phyloP scores from a whole-genome alignment of 2,113 vertebrate genomes.

The Pyrgilauda ruficollis region DNA sequence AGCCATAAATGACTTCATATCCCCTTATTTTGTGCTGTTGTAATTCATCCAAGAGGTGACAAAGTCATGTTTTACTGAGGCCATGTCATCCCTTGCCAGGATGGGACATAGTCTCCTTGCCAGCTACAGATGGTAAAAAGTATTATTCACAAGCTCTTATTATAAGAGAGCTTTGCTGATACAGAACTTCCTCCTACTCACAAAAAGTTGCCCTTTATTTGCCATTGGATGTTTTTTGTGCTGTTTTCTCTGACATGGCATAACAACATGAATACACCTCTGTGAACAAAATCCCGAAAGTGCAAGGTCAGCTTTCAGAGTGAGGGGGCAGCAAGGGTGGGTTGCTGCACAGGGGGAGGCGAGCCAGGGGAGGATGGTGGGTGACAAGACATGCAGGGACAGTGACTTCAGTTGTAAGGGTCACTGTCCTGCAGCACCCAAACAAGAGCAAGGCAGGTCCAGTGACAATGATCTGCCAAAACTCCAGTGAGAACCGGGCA shows the following conservation, averaged over 20 bases:
- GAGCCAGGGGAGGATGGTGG: not conserved
- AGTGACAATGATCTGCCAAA: not conserved
- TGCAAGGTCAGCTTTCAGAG: not conserved
- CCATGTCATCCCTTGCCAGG: constrained; percentile 7
- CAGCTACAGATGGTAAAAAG: constrained; percentile 11
- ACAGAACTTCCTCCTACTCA: not conserved
- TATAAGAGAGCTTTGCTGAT: not conserved
- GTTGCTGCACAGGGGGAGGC: fast-evolving
- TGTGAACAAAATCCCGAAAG: not conserved
- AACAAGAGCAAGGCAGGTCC: not conserved
- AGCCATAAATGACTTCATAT: constrained; percentile 47
- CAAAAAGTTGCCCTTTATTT: not conserved
- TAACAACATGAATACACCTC: not conserved
- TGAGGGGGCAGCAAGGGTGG: not conserved
- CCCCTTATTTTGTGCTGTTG: constrained; percentile 20
- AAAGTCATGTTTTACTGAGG: constrained; percentile 36
- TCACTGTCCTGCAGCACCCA: not conserved
- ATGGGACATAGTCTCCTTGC: constrained; percentile 23
- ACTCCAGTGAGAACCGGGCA: not conserved
- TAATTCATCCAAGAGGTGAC: constrained; percentile 46
- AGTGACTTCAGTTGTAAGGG: not conserved
- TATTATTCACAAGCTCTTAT: constrained; percentile 16
- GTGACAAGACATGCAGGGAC: not conserved
- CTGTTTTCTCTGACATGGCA: fast-evolving
- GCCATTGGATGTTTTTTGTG: not conserved